Percentiles rank a stretch among this genome's conserved stretches.
Evolutionary conservation across 2,113 vertebrate genomes (phyloP).

Genomic region (Alethe diademata): DNA sequence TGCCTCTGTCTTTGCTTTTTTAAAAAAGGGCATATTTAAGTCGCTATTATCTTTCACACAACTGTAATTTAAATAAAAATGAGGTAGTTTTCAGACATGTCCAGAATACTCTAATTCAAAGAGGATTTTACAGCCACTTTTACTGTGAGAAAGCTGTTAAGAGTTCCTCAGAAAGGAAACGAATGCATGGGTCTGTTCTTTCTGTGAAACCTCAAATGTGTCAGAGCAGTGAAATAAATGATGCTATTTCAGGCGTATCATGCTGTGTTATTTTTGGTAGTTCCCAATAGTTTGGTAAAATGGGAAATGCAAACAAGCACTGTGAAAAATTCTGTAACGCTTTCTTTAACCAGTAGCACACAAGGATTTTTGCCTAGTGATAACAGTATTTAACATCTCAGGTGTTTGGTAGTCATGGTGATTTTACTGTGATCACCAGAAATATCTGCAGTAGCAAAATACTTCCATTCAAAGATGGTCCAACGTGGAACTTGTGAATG

Average conservation of each 20-base stretch:
- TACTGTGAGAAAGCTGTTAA: not conserved
- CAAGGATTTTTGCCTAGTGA: not conserved
- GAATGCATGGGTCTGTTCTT: not conserved
- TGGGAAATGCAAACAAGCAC: not conserved
- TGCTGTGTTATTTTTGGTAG: conserved; percentile 40
- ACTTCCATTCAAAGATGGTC: not conserved
- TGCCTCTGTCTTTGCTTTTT: not conserved
- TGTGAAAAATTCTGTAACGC: not conserved
- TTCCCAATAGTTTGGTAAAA: conserved; percentile 29
- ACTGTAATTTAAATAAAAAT: not conserved
- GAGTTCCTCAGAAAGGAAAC: not conserved
- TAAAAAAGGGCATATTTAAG: not conserved
- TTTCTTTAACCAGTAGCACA: not conserved
- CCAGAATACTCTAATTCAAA: not conserved
- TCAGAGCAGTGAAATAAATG: conserved; percentile 46
- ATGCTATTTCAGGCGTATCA: not conserved
- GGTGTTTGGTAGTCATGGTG: not conserved
- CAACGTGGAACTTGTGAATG: not conserved
- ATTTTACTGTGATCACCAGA: not conserved
- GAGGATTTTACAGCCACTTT: not conserved
- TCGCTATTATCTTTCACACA: not conserved
- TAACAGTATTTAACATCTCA: not conserved
- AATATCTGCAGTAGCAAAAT: not conserved
- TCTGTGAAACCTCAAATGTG: conserved; percentile 12
- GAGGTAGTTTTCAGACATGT: not conserved